Base-by-base conservation (phyloP, 2,888 invertebrate genomes). In the Leptothorax acervorum region DNA sequence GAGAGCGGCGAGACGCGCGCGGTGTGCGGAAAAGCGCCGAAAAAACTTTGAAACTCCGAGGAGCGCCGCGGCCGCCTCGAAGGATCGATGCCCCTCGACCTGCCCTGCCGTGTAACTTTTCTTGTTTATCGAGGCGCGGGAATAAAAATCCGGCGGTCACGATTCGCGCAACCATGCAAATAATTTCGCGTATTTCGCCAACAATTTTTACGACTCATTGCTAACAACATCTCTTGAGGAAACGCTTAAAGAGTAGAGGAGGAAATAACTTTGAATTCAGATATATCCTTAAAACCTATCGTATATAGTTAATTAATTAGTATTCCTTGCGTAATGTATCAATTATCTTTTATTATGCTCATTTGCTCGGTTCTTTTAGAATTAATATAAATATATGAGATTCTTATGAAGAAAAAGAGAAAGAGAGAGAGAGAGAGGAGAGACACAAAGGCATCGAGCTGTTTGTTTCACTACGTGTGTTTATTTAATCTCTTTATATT, bases 1-100 rank as follows among this genome's bases (percentile, higher is more conserved):
- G 48, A 15, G 15, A 5, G 48, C 57, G 51, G 66, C 76, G 76
- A n/a, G 78, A 35, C 35, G 45, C 78, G 45, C 78, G 83, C 76
- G 60, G 81, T 75, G 53, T 55, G 82, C 60, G 83, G 84, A 75
- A 70, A 82, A 87, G 85, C 88, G 86, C 55, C 85, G 84, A 68
- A 75, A 85, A 89, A 82, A 85, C 48, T 85, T 87, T 84, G 42
- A 55, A 88, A 89, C 86, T 85, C 45, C 57, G 60, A 18, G 60
- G 83, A 83, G 23, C 23, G 23, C 23, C 23, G 65, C 78, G 0
- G 23, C 23, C 23, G 65, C 78, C 85, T 35, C 57, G 45, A 74
- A 18, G 87, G 90, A 91, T 89, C 88, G 86, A 90, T 90, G 86
- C 76, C 84, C 70, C 82, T 74, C 76, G 57, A 70, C 51, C 62